Evolutionary conservation across 1,140 invertebrate species (phyloP).

Genomic region (Zaprionus davidi): DNA sequence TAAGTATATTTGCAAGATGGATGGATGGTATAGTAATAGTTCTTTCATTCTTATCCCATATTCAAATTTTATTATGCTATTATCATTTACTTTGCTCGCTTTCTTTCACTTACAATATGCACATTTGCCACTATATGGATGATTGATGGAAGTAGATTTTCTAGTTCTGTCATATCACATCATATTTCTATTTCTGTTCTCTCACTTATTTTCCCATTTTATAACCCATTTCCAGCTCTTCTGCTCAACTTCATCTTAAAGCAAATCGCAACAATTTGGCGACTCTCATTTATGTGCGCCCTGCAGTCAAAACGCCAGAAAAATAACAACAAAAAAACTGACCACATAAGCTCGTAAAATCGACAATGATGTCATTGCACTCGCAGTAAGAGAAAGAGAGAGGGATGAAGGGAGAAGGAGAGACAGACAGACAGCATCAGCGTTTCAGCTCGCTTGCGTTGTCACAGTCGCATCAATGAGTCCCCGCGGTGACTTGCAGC

Average conservation of each 20-base stretch:
- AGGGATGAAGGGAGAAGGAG: background rate
- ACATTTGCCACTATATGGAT: background rate
- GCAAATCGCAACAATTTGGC: background rate
- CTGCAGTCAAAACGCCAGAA: background rate
- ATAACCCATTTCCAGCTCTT: background rate
- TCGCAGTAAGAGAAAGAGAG: background rate
- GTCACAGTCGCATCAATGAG: conserved; percentile 75
- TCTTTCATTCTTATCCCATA: no score
- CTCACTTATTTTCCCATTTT: background rate
- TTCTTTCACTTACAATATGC: background rate
- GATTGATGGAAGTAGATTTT: background rate
- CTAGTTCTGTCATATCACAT: background rate
- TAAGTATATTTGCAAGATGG: no score
- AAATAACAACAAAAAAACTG: conserved; percentile 14
- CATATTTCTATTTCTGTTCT: background rate
- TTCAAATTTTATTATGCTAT: no score
- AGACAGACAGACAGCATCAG: conserved; percentile 38
- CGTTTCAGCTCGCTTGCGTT: conserved; percentile 59
- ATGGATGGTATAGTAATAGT: no score
- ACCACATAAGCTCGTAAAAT: conserved; percentile 47
- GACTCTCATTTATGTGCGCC: conserved; percentile 6
- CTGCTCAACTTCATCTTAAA: background rate
- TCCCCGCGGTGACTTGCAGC: conserved; percentile 58
- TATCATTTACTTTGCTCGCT: no score
- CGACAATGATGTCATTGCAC: conserved; percentile 69